These are phyloP conservation scores for Bombus consobrinus DNA, from an alignment of 1,140 invertebrate genomes.

Conservation along the genomic window DNA sequence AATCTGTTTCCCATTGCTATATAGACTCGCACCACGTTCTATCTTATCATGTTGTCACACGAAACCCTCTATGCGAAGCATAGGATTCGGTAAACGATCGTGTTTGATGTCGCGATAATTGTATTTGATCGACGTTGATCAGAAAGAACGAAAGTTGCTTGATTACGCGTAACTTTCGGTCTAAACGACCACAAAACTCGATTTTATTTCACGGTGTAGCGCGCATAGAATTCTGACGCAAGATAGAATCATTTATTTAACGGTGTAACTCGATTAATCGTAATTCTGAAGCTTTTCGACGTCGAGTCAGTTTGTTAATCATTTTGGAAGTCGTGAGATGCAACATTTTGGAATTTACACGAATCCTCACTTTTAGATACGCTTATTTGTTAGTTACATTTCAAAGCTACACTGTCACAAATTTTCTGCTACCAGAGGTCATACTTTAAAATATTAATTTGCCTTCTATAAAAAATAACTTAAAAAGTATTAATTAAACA, in stretches of 20 bases:
- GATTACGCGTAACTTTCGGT: constrained; percentile 40
- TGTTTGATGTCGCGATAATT: constrained; percentile 58
- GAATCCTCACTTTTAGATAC: background rate
- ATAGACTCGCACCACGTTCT: constrained; percentile 31
- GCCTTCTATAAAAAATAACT: too few relatives aligned
- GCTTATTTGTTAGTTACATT: too few relatives aligned
- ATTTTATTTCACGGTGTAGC: background rate
- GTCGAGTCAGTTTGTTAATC: background rate
- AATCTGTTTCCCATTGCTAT: constrained; percentile 43
- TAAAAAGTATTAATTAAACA: too few relatives aligned
- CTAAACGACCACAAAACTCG: constrained; percentile 21
- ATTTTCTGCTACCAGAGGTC: too few relatives aligned
- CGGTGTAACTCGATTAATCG: background rate
- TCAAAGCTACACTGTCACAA: too few relatives aligned
- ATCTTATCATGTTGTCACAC: constrained; percentile 34
- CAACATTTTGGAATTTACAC: background rate
- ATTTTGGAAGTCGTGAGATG: too few relatives aligned
- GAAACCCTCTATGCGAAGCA: constrained; percentile 30
- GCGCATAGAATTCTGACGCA: background rate
- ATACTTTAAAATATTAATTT: too few relatives aligned
- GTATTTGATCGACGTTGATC: constrained; percentile 51
- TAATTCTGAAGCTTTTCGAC: background rate
- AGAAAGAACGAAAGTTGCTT: constrained; percentile 9
- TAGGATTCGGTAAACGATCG: constrained; percentile 31
- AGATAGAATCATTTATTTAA: constrained; percentile 13